Conservation (phyloP, 2,797 vertebrate genomes). For the Lutjanus argentimaculatus region DNA sequence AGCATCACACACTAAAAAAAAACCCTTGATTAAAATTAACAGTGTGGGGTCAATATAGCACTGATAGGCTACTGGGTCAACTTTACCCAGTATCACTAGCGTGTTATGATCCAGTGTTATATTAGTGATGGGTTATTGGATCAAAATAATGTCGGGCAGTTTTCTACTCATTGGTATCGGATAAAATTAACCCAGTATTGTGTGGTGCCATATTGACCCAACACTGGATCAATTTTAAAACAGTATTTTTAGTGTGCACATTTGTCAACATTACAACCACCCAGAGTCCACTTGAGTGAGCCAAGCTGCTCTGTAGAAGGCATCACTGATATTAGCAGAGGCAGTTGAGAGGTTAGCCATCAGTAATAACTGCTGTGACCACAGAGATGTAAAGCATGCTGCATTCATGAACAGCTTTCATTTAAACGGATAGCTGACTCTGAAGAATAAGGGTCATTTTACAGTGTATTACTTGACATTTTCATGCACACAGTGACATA, state of each 20-base stretch:
- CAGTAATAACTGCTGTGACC: not conserved
- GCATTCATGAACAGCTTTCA: not conserved
- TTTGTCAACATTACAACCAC: not conserved
- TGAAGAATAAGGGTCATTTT: slow-evolving; percentile 1
- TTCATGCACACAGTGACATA: slow-evolving; percentile 5
- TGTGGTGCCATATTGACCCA: not conserved
- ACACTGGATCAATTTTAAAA: not conserved
- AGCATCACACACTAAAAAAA: not conserved
- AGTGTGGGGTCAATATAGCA: too few relatives aligned
- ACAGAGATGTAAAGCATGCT: not conserved
- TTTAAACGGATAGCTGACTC: slow-evolving; percentile 10
- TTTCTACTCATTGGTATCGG: not conserved
- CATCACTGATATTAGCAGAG: not conserved
- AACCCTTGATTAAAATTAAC: too few relatives aligned
- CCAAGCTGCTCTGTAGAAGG: slow-evolving; percentile 2
- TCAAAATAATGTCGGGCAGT: not conserved
- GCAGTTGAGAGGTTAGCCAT: not conserved
- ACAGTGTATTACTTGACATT: slow-evolving; percentile 11
- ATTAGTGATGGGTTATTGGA: not conserved
- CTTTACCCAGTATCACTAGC: not conserved
- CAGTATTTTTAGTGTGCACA: not conserved
- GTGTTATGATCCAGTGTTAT: not conserved
- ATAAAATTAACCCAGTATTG: not conserved
- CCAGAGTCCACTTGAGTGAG: not conserved
- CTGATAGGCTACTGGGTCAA: not conserved